Evolutionary conservation across 2,113 vertebrate species (phyloP), one percentile per base, ranked within the genome.

Genomic region (Chaetodon trifascialis): DNA sequence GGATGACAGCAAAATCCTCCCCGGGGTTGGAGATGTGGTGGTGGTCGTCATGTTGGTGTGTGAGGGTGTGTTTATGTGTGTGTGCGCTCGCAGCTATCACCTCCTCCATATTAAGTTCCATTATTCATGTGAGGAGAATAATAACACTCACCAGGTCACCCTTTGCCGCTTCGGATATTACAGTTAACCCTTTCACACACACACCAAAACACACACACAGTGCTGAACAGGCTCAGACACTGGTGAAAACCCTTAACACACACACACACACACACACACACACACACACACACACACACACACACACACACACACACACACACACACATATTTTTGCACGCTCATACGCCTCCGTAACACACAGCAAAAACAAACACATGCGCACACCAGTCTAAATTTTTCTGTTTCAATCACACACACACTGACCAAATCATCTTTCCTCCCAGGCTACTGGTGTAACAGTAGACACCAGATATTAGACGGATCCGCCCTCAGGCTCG

Each of bases 61-160:
- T 1, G 54, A 5, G 54, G 51, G 40, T 40, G 73, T 54, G 44
- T 62, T 42, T 38, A 49, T n/a, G 55, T 63, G 30, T 60, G 34
- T 68, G 52, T 42, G 38, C 17, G 80, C 90, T 92, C 47, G 54
- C 52, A 79, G 91, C 89, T 73, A 90, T 89, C 89, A 88, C 88
- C 82, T 88, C 84, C 85, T 80, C 69, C 79, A 92, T 93, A 94
- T 93, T 92, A 92, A 91, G 82, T 91, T 94, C 90, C 91, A 94
- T 95, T 94, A 94, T 94, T 94, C 85, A 95, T 94, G 89, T 90
- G 88, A 89, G 88, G 78, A 65, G 91, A 92, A 91, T 92, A 87
- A 91, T 91, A 90, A 88, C 89, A 91, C 82, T 90, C 49, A 79
- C 88, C 78, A 91, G 85, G 91, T 93, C 88, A 74, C 83, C 80